A percentile compares a stretch with the other conserved stretches of the same genome.
Conservation (phyloP, 2,797 vertebrate genomes). For the Hapalemur alaotrensis region DNA sequence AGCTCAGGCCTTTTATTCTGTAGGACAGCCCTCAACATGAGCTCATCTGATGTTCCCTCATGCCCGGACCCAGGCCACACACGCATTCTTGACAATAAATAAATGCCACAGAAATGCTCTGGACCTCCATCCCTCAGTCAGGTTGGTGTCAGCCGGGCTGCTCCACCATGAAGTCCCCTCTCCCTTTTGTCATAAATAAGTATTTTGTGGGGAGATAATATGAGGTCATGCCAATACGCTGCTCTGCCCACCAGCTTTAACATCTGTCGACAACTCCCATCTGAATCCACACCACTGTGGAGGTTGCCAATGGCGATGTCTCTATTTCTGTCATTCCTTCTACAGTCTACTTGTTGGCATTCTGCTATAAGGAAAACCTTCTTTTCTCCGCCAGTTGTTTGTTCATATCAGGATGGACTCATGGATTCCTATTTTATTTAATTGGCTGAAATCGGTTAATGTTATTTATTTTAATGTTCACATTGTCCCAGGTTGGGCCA, state of each 20-base stretch:
- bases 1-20: neutral
- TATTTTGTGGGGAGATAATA: neutral
- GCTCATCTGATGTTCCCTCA: neutral
- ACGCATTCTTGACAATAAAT: neutral
- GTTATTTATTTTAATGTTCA: neutral
- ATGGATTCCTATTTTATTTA: neutral
- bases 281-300: neutral
- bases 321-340: neutral
- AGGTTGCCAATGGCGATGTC: neutral
- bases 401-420: neutral
- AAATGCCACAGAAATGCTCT: neutral
- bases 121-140: neutral
- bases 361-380: neutral
- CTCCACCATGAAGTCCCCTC: no score
- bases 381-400: neutral
- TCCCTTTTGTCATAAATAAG: neutral
- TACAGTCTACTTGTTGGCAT: neutral
- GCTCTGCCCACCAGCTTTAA: neutral
- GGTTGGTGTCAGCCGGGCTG: neutral
- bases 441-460: neutral
- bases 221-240: neutral
- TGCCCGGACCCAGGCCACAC: neutral
- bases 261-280: neutral
- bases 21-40: neutral
- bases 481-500: neutral